Conservation (phyloP, 2,888 invertebrate genomes). For the Caenorhabditis afra region DNA sequence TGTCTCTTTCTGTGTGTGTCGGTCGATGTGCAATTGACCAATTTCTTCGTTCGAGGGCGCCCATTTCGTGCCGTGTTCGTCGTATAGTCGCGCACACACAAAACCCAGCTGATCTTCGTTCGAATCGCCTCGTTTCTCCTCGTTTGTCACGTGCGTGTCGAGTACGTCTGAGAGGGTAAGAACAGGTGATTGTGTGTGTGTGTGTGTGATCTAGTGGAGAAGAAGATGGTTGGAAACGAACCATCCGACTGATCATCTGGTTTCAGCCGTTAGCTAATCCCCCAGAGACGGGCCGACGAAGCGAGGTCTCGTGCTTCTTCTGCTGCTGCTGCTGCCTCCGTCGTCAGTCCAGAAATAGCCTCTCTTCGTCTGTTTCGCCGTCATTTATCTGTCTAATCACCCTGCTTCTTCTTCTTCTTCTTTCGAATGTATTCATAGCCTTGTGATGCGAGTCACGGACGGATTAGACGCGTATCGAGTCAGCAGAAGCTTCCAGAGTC, state of each 20-base stretch:
- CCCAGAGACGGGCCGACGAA: no score
- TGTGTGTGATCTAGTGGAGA: constrained; percentile 8
- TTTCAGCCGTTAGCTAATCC: no score
- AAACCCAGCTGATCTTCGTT: constrained; percentile 10
- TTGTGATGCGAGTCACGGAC: neutral
- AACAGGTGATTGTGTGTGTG: constrained; percentile 16
- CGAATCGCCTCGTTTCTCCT: constrained; percentile 4
- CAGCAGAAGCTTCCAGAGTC: neutral
- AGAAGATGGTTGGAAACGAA: no score
- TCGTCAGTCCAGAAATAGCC: constrained; percentile 21
- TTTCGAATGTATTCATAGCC: constrained; percentile 26
- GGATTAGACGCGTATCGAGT: neutral
- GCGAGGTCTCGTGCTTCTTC: no score
- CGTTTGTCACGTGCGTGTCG: constrained; percentile 44
- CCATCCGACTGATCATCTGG: no score
- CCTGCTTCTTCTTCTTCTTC: constrained; percentile 7
- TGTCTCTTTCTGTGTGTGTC: no score
- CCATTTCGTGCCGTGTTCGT: neutral
- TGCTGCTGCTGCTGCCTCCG: no score
- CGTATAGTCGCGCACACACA: constrained; percentile 5
- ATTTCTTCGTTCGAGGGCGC: constrained; percentile 6
- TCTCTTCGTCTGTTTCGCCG: constrained; percentile 12
- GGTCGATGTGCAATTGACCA: constrained; percentile 22
- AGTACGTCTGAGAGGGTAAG: constrained; percentile 13
- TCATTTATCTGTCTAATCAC: constrained; percentile 53